A percentile compares a stretch with the other conserved stretches of the same genome.
Conservation (phyloP, 2,113 vertebrate genomes). For the Takifugu flavidus region DNA sequence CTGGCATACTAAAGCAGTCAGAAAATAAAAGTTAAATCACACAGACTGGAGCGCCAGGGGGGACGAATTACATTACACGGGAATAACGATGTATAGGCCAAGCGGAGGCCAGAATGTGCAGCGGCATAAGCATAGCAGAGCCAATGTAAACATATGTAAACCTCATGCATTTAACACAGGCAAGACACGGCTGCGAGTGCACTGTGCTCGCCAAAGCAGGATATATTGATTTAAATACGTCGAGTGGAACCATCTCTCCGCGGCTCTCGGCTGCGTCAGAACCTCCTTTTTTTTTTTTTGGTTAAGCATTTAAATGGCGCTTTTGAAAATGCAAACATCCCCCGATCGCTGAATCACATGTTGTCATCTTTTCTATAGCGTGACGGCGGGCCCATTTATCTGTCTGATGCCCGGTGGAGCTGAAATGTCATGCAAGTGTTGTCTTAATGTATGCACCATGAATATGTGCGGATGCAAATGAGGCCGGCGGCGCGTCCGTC, state of each 20-base stretch:
- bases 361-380: constrained; percentile 35
- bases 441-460: constrained; percentile 65
- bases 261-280: constrained; percentile 16
- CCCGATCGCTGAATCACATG: constrained; percentile 43
- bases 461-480: constrained; percentile 69
- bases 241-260: constrained; percentile 21
- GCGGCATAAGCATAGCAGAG: constrained; percentile 13
- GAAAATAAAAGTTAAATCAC: constrained; percentile 54
- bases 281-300: constrained; percentile 7
- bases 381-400: constrained; percentile 36
- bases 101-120: constrained; percentile 21
- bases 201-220: constrained; percentile 12
- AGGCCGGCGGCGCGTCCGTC: constrained; percentile 53
- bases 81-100: constrained; percentile 49
- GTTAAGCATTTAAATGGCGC: constrained; percentile 41
- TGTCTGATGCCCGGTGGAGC: constrained; percentile 50
- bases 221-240: constrained; percentile 25
- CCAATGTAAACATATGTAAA: constrained; percentile 21
- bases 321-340: constrained; percentile 40
- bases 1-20: constrained; percentile 48
- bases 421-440: constrained; percentile 62
- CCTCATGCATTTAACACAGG: not conserved
- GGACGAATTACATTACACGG: constrained; percentile 31
- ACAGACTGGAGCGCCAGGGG: constrained; percentile 34
- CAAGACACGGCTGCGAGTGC: constrained; percentile 22